Conservation (phyloP, 2,113 vertebrate genomes). For the Petroica traversi region DNA sequence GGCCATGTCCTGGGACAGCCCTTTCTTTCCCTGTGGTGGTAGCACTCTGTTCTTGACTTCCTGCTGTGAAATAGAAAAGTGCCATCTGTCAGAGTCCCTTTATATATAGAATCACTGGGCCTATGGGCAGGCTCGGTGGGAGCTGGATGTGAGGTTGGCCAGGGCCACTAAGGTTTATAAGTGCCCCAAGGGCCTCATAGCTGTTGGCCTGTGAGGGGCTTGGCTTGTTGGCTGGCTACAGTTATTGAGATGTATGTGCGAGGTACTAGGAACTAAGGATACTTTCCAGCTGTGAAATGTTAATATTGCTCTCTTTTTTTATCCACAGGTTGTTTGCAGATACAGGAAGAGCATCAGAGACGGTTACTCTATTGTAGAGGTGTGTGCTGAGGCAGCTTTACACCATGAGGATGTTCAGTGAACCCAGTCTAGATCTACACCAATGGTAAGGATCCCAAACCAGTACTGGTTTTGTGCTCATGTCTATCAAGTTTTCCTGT, state of each 20-base stretch:
- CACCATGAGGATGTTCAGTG: background rate
- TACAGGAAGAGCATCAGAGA: background rate
- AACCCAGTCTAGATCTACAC: background rate
- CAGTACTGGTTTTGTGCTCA: background rate
- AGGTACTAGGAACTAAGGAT: background rate
- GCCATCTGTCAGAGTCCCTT: background rate
- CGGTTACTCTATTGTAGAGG: background rate
- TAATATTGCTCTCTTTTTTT: background rate
- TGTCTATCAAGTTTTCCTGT: background rate
- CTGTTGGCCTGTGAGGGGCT: background rate
- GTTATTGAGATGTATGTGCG: background rate
- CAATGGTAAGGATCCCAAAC: background rate
- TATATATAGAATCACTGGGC: background rate
- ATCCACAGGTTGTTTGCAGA: background rate
- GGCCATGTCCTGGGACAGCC: background rate
- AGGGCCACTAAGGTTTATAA: background rate
- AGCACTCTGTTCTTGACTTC: background rate
- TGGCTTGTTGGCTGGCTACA: background rate
- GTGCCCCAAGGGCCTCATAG: background rate
- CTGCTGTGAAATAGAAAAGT: background rate
- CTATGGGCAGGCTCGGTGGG: background rate
- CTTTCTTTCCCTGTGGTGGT: background rate
- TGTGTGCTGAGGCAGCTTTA: background rate
- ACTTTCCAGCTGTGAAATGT: background rate
- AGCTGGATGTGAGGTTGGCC: background rate